A percentile compares a stretch with the other conserved stretches of the same genome.
Evolutionary conservation across 2,113 vertebrate genomes (phyloP).

Genomic region (Upupa epops): DNA sequence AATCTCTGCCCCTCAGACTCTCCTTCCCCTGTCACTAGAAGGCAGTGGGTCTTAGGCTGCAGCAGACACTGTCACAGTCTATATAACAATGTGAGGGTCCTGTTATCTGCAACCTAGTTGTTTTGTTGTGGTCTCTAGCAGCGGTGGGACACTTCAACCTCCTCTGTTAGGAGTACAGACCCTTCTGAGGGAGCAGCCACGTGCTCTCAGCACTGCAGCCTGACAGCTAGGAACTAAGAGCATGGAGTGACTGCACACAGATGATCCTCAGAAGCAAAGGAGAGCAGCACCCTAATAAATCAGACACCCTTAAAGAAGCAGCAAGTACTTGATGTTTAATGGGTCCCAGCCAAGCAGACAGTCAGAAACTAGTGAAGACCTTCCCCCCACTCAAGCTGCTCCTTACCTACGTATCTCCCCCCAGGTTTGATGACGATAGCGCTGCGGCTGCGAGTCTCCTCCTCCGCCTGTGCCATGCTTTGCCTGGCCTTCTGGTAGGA

Average conservation of each 20-base stretch:
- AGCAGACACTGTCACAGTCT: not conserved
- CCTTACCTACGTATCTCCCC: constrained; percentile 90
- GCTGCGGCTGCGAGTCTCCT: constrained; percentile 92
- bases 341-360: not conserved
- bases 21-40: not conserved
- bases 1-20: not conserved
- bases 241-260: not conserved
- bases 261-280: not conserved
- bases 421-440: constrained; percentile 96
- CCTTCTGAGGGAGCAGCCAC: not conserved
- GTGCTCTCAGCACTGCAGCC: rapidly evolving
- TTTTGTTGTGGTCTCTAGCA: rapidly evolving
- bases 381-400: not conserved
- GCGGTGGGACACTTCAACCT: rapidly evolving
- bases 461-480: constrained; percentile 94
- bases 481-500: constrained; percentile 97
- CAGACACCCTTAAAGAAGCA: rapidly evolving
- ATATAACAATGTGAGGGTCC: not conserved
- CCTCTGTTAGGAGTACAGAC: not conserved
- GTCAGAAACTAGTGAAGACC: not conserved
- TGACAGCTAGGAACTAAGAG: rapidly evolving
- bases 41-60: not conserved
- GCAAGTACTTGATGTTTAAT: not conserved
- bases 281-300: not conserved
- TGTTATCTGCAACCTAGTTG: not conserved